Conservation (phyloP, 64 coral and sea anemone genomes). For the Anthopleura sola region DNA sequence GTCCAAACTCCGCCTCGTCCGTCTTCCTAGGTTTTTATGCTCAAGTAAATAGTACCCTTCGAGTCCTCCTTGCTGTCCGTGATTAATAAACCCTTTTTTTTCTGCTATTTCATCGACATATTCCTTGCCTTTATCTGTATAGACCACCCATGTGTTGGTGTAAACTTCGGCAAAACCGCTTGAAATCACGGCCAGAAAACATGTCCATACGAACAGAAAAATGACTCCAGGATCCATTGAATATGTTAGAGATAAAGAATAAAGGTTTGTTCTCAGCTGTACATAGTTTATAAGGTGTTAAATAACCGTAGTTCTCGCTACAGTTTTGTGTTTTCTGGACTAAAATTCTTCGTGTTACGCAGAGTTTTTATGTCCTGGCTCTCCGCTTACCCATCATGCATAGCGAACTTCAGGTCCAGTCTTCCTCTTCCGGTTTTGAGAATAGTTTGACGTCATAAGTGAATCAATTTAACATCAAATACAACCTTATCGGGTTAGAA, state of each 20-base stretch:
- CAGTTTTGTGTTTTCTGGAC: not conserved
- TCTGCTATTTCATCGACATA: slow-evolving; percentile 83
- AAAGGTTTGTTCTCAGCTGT: not conserved
- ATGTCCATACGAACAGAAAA: not conserved
- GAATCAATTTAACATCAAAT: not conserved
- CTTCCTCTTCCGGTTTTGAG: not conserved
- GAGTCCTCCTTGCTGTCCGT: slow-evolving; percentile 72
- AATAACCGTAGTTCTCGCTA: not conserved
- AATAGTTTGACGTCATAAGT: not conserved
- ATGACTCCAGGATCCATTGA: not conserved
- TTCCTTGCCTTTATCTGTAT: slow-evolving; percentile 56
- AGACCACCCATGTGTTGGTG: slow-evolving; percentile 91
- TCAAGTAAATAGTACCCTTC: slow-evolving; percentile 67
- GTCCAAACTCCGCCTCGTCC: slow-evolving; percentile 49
- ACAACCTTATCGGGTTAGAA: not conserved
- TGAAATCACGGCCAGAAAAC: not conserved
- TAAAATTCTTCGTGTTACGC: not conserved
- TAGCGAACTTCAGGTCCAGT: not conserved
- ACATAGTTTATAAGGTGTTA: not conserved
- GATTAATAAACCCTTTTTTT: slow-evolving; percentile 72
- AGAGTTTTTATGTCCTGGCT: not conserved
- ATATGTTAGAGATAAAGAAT: not conserved
- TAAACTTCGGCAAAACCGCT: slow-evolving; percentile 20
- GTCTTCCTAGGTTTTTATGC: slow-evolving; percentile 50
- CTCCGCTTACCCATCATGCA: not conserved